Conservation (phyloP, 2,113 vertebrate genomes). For the Melanerpes formicivorus region DNA sequence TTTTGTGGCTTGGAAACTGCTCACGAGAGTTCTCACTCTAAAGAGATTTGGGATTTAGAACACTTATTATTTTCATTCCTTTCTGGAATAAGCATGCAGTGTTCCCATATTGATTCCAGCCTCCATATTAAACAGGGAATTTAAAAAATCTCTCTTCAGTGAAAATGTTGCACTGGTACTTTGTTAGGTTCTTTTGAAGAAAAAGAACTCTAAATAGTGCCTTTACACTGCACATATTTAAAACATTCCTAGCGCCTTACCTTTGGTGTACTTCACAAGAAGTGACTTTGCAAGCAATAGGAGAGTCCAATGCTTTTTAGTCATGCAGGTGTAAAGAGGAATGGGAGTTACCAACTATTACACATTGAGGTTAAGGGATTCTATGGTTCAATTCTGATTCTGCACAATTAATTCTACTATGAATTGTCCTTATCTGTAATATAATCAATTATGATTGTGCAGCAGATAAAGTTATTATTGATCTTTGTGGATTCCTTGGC, state of each 20-base stretch:
- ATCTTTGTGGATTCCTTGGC: not conserved
- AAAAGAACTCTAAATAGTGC: not conserved
- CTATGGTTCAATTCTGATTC: not conserved
- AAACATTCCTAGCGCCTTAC: not conserved
- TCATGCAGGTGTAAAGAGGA: not conserved
- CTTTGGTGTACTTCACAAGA: not conserved
- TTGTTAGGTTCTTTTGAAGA: not conserved
- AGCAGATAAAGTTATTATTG: not conserved
- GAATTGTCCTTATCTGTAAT: not conserved
- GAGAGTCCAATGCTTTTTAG: not conserved
- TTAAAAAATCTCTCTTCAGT: not conserved
- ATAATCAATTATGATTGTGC: not conserved
- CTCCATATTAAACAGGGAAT: not conserved
- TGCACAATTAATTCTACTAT: not conserved
- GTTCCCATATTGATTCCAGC: not conserved
- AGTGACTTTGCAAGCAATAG: not conserved
- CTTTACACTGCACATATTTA: not conserved
- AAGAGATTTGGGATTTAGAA: not conserved
- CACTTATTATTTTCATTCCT: not conserved
- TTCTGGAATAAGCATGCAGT: not conserved
- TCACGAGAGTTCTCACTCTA: not conserved
- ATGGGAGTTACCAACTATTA: not conserved
- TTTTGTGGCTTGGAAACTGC: not conserved
- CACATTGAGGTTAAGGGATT: not conserved
- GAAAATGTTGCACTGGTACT: not conserved